Base-by-base conservation (phyloP, 2,888 invertebrate genomes). In the Eustalomyia histrio region DNA sequence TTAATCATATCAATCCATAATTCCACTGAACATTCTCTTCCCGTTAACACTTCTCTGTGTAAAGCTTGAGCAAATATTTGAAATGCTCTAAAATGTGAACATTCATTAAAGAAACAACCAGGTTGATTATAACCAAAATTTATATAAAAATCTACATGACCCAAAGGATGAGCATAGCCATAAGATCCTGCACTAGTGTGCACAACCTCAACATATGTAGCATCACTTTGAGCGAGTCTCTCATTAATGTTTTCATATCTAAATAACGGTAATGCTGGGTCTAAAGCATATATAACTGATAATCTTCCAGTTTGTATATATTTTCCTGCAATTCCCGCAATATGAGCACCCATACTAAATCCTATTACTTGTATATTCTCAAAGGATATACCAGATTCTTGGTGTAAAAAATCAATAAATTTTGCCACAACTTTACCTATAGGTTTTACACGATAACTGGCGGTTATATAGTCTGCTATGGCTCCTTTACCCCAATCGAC, bases 121-220 rank as follows among this genome's bases (percentile, higher is more conserved):
- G 94, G 94, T 85, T 94, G 94, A 12, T 88, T 85, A 60, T 92
- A 88, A 10, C 93, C 93, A 39, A 92, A 93, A 80, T 94, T 94
- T 2, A 93, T 91, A 87, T 92, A 94, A 85, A 93, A 93, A 86
- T 94, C 94, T 0, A 91, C 89, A 82, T 92, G 90, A 0, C 94
- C 94, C 85, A 91, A 83, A 0, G 91, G 86, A 78, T 85, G 87
- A 84, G 90, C 89, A 80, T 87, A 89, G n/a, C 89, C 89, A 79
- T 89, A 89, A 29, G 87, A 86, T 50, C 89, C 89, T 7, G 92
- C 93, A 83, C 93, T 93, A 0, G 94, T 94, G 86, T 96, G 95
- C 76, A 95, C 92, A 1, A 95, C 92, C 86, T 95, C 95, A 1
- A 94, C 95, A 86, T 95, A 95, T 53, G 91, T 88, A 0, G 95